Conservation (phyloP, 2,797 vertebrate species). For the Poeciliopsis paucimaculata region DNA sequence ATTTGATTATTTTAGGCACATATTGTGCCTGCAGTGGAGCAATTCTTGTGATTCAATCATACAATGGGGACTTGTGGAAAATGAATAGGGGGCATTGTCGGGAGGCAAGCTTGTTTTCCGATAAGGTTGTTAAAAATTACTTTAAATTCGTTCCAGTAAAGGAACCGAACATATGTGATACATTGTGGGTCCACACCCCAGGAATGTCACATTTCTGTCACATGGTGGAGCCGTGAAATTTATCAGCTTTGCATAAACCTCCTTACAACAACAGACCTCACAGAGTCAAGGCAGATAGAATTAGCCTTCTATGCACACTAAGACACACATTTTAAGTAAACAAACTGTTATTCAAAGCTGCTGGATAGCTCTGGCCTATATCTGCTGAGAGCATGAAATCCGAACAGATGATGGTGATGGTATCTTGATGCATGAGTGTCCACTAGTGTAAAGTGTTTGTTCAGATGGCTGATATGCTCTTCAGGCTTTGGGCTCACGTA, state of each 20-base stretch:
- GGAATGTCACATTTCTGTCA: conserved; percentile 97
- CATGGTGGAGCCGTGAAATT: conserved; percentile 92
- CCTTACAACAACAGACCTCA: conserved; percentile 88
- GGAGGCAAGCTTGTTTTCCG: conserved; percentile 81
- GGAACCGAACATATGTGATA: conserved; percentile 81
- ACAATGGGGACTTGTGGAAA: conserved; percentile 82
- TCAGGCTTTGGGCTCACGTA: conserved; percentile 22
- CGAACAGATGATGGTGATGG: conserved; percentile 70
- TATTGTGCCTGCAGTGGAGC: conserved; percentile 79
- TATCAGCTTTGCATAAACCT: conserved; percentile 88
- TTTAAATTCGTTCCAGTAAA: conserved; percentile 91
- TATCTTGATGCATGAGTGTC: conserved; percentile 54
- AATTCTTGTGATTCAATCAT: conserved; percentile 84
- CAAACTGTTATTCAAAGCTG: conserved; percentile 91
- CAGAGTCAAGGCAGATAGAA: conserved; percentile 84
- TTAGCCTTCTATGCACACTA: conserved; percentile 77
- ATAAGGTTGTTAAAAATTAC: conserved; percentile 91
- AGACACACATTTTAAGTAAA: conserved; percentile 86
- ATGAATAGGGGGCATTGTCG: conserved; percentile 81
- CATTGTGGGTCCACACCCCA: conserved; percentile 79
- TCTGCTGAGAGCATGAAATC: conserved; percentile 81
- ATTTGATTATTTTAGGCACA: conserved; percentile 85
- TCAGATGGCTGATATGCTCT: conserved; percentile 53
- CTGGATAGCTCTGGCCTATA: conserved; percentile 79
- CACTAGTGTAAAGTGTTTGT: conserved; percentile 67